A percentile compares a stretch with the other conserved stretches of the same genome.
Evolutionary conservation across 2,797 vertebrate species (phyloP).

Genomic region (Phyllotis vaccarum): DNA sequence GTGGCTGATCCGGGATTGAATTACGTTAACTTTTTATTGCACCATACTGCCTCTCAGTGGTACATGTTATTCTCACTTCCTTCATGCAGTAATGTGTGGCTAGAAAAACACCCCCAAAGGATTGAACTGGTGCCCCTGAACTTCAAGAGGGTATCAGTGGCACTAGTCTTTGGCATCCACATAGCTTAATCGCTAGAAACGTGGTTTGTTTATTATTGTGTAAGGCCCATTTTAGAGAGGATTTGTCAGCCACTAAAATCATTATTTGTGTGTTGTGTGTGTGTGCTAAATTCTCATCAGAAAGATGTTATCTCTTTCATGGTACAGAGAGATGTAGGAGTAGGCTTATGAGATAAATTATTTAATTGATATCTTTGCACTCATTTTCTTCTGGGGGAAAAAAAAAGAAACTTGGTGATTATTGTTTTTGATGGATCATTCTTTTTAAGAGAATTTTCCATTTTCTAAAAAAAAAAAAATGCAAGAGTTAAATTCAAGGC

Average conservation of each 20-base stretch:
- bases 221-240: conserved; percentile 65
- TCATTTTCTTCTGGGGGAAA: conserved; percentile 42
- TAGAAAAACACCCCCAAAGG: conserved; percentile 15
- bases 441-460: not conserved
- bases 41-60: conserved; percentile 83
- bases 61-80: not conserved
- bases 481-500: conserved; percentile 72
- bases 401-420: not conserved
- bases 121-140: not conserved
- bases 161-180: conserved; percentile 49
- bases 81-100: not conserved
- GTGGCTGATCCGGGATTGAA: conserved; percentile 40
- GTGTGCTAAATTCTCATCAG: conserved; percentile 65
- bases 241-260: conserved; percentile 74
- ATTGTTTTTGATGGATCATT: conserved; percentile 4
- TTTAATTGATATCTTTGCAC: conserved; percentile 55
- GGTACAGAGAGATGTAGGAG: conserved; percentile 38
- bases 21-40: conserved; percentile 63
- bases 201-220: conserved; percentile 47
- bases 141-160: not conserved
- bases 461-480: not conserved
- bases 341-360: conserved; percentile 16
- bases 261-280: conserved; percentile 31
- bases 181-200: conserved; percentile 57
- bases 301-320: conserved; percentile 58